Evolutionary conservation across 2,797 vertebrate genomes (phyloP).

Genomic region (Parambassis ranga): DNA sequence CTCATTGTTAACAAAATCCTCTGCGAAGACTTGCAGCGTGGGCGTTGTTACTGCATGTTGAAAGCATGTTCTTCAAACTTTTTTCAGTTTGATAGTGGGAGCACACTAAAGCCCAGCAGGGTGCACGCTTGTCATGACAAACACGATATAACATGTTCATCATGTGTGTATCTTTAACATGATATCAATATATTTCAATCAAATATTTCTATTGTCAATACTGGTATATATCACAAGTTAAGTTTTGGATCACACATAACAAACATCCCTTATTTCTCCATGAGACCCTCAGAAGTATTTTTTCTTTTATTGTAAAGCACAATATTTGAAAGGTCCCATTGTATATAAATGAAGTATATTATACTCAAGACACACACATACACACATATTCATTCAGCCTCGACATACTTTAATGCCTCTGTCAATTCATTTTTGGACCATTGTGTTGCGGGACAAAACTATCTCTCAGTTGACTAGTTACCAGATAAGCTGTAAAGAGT

Average conservation of each 20-base stretch:
- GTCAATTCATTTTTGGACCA: slow-evolving; percentile 19
- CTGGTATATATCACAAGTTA: too few relatives aligned
- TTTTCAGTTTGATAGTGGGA: slow-evolving; percentile 2
- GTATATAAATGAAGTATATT: too few relatives aligned
- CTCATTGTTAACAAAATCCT: slow-evolving; percentile 19
- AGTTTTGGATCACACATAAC: too few relatives aligned
- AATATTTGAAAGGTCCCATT: too few relatives aligned
- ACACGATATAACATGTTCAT: too few relatives aligned
- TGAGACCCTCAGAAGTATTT: too few relatives aligned
- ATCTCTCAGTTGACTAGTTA: slow-evolving; percentile 34
- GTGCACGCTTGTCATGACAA: neutral
- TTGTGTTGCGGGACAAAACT: slow-evolving; percentile 11
- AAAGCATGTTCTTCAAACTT: slow-evolving; percentile 19
- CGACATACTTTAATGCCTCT: slow-evolving; percentile 21
- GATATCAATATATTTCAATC: too few relatives aligned
- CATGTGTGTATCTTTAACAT: too few relatives aligned
- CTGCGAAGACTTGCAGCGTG: slow-evolving; percentile 19
- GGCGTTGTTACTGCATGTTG: slow-evolving; percentile 16
- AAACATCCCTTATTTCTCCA: too few relatives aligned
- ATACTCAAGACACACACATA: too few relatives aligned
- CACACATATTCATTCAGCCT: slow-evolving; percentile 13
- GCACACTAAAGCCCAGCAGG: neutral
- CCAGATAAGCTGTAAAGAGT: neutral
- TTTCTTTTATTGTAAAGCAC: too few relatives aligned
- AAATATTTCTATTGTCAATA: too few relatives aligned